Evolutionary conservation across 2,113 vertebrate genomes (phyloP).

Genomic region (Hypocryptadius cinnamomeus): DNA sequence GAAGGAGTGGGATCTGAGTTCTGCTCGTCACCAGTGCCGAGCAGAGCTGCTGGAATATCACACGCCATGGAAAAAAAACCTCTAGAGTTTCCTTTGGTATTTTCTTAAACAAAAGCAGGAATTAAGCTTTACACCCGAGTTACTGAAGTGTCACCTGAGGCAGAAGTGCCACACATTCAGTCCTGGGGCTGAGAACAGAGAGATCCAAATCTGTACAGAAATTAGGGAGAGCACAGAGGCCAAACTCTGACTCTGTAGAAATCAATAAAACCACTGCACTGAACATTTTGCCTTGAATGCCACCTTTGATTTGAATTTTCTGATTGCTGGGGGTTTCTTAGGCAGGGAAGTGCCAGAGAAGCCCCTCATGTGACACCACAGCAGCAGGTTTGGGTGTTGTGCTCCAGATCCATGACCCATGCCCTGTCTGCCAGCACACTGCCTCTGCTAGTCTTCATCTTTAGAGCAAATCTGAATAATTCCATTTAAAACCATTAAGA

Average conservation of each 20-base stretch:
- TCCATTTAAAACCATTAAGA: neutral
- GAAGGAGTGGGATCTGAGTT: neutral
- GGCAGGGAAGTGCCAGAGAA: neutral
- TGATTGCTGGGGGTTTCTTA: neutral
- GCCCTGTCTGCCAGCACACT: neutral
- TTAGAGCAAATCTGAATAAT: neutral
- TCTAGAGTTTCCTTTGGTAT: neutral
- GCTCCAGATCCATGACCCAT: neutral
- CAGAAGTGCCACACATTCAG: neutral
- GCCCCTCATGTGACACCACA: neutral
- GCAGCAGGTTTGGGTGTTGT: accelerated
- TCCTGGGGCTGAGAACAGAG: neutral
- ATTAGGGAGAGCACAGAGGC: accelerated
- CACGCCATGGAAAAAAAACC: accelerated
- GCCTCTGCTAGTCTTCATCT: neutral
- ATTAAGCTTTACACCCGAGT: neutral
- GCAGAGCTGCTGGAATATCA: neutral
- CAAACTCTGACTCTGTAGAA: neutral
- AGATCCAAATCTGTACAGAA: neutral
- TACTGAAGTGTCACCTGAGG: neutral
- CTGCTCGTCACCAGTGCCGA: neutral
- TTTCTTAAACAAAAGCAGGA: neutral
- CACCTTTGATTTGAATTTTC: neutral
- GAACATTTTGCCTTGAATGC: accelerated
- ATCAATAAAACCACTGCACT: neutral